phyloP scores from a whole-genome alignment of 2,113 vertebrate species.

The Coregonus clupeaformis region DNA sequence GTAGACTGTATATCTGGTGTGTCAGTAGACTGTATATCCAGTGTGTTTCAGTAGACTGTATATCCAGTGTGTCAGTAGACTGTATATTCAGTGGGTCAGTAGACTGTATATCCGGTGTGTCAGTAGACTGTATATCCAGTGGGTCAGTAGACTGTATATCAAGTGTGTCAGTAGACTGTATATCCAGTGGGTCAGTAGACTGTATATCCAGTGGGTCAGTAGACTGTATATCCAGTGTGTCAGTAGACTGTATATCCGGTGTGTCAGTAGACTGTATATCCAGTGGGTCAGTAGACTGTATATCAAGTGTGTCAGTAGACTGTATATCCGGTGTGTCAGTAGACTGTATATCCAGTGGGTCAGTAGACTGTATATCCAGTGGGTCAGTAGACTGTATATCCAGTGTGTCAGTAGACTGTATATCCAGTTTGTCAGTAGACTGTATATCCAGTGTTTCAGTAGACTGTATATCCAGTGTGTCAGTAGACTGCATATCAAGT shows the following conservation, averaged over 20 bases:
- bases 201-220: not conserved
- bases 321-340: too few relatives aligned
- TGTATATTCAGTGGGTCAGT: not conserved
- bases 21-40: not conserved
- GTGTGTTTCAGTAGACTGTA: too few relatives aligned
- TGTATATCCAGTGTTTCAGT: not conserved
- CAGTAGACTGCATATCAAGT: too few relatives aligned
- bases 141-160: too few relatives aligned
- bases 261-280: too few relatives aligned
- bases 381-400: not conserved
- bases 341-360: not conserved
- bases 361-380: not conserved
- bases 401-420: not conserved
- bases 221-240: too few relatives aligned
- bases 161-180: not conserved
- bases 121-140: not conserved
- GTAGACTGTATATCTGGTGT: not conserved
- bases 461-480: not conserved
- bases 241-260: not conserved
- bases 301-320: not conserved
- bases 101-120: not conserved
- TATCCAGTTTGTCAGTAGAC: not conserved
- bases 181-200: not conserved
- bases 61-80: too few relatives aligned
- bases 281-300: not conserved